Percentiles rank a stretch among this genome's conserved stretches.
Evolutionary conservation across 92 coral and sea anemone genomes (phyloP).

Genomic region (Anthopleura xanthogrammica): DNA sequence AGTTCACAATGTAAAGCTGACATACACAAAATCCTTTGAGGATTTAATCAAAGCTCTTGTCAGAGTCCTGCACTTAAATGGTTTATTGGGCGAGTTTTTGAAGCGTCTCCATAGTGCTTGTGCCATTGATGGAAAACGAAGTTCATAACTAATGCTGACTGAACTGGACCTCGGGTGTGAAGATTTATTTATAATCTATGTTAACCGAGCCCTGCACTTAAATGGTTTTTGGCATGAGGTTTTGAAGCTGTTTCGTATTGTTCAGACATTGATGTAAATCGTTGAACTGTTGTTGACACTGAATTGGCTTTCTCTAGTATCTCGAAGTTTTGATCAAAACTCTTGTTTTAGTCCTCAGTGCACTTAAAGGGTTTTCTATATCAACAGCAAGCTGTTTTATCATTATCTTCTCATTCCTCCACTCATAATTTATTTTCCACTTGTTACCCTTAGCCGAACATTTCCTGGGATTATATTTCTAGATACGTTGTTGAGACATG

Average conservation of each 20-base stretch:
- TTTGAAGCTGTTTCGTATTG: neutral
- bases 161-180: neutral
- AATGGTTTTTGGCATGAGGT: neutral
- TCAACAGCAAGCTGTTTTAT: neutral
- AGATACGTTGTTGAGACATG: neutral
- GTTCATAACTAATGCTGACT: neutral
- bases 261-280: neutral
- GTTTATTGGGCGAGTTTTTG: conserved; percentile 5
- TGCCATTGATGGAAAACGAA: neutral
- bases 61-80: neutral
- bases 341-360: neutral
- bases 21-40: neutral
- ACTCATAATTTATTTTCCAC: neutral
- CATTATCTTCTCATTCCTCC: neutral
- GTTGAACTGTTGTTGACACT: neutral
- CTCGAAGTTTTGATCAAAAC: neutral
- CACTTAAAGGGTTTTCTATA: neutral
- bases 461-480: neutral
- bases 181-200: neutral
- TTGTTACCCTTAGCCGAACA: neutral
- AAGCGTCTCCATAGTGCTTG: neutral
- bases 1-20: neutral
- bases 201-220: neutral
- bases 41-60: conserved; percentile 2
- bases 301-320: neutral